Evolutionary conservation across 2,888 invertebrate species (phyloP), one percentile per base, ranked within the genome.

Genomic region (Caenorhabditis sp.): DNA sequence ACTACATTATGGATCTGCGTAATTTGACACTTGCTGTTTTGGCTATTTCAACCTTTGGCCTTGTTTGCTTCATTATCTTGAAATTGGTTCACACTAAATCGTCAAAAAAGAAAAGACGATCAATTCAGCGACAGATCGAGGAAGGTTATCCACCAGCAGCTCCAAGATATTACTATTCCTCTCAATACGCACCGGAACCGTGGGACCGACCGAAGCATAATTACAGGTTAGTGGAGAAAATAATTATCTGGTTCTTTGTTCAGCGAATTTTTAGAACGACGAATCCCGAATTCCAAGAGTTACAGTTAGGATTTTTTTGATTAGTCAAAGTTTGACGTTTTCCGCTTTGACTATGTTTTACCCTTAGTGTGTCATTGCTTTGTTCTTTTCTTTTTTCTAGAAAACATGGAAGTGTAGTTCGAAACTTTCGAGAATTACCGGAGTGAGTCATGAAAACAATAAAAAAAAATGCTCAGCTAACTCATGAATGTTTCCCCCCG

Each of bases 1-100:
- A 81, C 62, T 84, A 84, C 61, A 84, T 84, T 19, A 77, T 81
- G 75, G 84, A 84, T 64, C 77, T 84, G 31, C 66, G 83, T 21
- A 84, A 84, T 60, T 68, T 84, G 76, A 84, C 84, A 19, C 27
- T 81, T 36, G 79, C 67, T 10, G 76, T 81, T 26, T 59, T 77
- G 2, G 71, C 62, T 4, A 79, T 84, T 17, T 79, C 78, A 1
- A 59, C 67, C 19, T 23, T 81, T 27, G 84, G 82, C 19, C 54
- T 76, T 12, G 37, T 80, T 21, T 69, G 74, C 24, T 81, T 81
- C 50, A 10, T 79, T 49, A 61, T 81, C n/a, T 61, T 81, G 51
- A 81, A 81, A 51, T 62, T 66, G 24, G 62, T 81, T 58, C 75
- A 81, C 50, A 68, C 67, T 60, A 68, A 73, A 49, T 61, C 70